Percentiles rank a stretch among this genome's conserved stretches.
Evolutionary conservation across 2,113 vertebrate genomes (phyloP).

Genomic region (Chaetops frenatus): DNA sequence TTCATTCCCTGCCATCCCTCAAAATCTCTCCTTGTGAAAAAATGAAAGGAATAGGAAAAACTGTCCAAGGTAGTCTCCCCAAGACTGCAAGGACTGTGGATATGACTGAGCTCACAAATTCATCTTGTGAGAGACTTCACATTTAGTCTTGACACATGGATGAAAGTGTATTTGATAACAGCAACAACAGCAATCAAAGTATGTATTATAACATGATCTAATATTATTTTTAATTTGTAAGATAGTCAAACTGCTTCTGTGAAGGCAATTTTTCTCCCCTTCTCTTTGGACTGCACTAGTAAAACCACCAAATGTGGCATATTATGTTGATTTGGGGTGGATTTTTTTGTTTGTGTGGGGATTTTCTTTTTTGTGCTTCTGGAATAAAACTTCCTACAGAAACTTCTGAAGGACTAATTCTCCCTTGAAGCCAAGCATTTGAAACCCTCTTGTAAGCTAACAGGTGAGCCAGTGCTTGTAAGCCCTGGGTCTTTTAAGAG

Average conservation of each 20-base stretch:
- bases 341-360: neutral
- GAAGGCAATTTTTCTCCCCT: neutral
- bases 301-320: neutral
- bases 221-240: neutral
- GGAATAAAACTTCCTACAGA: neutral
- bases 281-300: neutral
- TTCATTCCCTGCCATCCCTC: neutral
- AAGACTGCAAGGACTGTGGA: neutral
- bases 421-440: constrained; percentile 21
- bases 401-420: neutral
- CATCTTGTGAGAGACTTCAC: neutral
- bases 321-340: neutral
- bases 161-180: neutral
- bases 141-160: neutral
- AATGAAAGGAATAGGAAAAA: neutral
- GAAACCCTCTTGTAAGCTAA: constrained; percentile 5
- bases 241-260: neutral
- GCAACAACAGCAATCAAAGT: neutral
- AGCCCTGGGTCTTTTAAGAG: constrained; percentile 24
- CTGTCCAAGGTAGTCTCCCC: neutral
- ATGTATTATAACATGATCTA: neutral
- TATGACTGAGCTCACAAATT: neutral
- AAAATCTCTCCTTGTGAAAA: neutral
- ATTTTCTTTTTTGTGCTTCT: neutral
- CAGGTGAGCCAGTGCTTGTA: constrained; percentile 44